phyloP scores from a whole-genome alignment of 2,888 invertebrate species.

The Dione juno region DNA sequence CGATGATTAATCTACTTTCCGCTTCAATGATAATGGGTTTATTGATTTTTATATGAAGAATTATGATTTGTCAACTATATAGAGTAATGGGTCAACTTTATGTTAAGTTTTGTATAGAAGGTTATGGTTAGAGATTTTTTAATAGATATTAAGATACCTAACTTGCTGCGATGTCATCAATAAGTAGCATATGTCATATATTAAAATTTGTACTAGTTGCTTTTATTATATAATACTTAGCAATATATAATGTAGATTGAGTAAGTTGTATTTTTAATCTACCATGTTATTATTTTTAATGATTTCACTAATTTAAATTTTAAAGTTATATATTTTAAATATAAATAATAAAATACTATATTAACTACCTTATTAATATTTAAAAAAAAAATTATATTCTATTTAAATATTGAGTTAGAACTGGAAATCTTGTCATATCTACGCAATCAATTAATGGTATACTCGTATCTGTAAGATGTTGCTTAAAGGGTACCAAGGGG shows the following conservation, averaged over 20 bases:
- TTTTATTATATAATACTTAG: too few relatives aligned
- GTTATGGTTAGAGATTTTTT: too few relatives aligned
- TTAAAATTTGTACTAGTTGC: too few relatives aligned
- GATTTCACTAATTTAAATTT: too few relatives aligned
- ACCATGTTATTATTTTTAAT: too few relatives aligned
- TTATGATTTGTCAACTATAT: not conserved
- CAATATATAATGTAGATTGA: too few relatives aligned
- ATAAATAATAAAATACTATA: not conserved
- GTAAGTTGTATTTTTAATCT: too few relatives aligned
- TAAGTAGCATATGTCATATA: too few relatives aligned
- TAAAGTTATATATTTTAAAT: too few relatives aligned
- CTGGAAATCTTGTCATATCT: not conserved
- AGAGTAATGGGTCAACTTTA: not conserved
- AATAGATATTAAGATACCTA: too few relatives aligned
- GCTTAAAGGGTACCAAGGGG: constrained; percentile 22
- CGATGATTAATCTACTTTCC: constrained; percentile 17
- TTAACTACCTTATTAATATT: not conserved
- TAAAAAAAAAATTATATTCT: not conserved
- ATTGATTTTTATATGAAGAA: constrained; percentile 3
- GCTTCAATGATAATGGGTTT: not conserved
- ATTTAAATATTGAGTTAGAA: not conserved
- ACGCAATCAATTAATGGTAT: not conserved
- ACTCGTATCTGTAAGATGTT: constrained; percentile 11
- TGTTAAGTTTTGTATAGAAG: not conserved
- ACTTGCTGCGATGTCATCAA: too few relatives aligned